Evolutionary conservation across 1,140 invertebrate species (phyloP), one percentile per base, ranked within the genome.

Genomic region (Zaprionus ornatus): DNA sequence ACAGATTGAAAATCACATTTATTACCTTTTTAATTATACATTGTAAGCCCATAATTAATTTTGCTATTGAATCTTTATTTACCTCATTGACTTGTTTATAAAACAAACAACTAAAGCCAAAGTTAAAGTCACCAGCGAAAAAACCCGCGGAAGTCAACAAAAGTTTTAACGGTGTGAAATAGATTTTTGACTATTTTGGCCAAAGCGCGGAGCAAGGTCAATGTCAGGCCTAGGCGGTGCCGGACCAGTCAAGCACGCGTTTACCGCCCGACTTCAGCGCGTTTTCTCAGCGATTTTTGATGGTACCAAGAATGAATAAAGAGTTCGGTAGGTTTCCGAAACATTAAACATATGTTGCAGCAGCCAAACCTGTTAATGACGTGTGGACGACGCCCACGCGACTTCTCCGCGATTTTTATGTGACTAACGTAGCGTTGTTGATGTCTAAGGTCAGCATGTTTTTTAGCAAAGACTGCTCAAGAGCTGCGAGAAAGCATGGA

Each of bases 91-190:
- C n/a, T 45, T 25, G 17, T 42, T 17, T 25, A 12, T 25, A 17
- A 65, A 48, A 68, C 40, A 56, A 59, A 48, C 19, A 42, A 37
- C 25, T 13, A 65, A 54, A 45, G 25, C n/a, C 55, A 61, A 55
- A 72, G 54, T 35, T 48, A 40, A 40, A 60, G 32, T 23, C 32
- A 23, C 37, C 21, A 42, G 9, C 37, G 15, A 42, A 48, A 80
- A 87, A 80, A 65, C 70, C 75, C 64, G 79, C 82, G 82, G 82
- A 86, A 86, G 83, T 86, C 29, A 77, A 74, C 29, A 45, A 48
- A 65, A 17, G 55, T 62, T 68, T 77, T 85, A 77, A 77, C 85
- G 75, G 85, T 90, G 78, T 74, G 85, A 85, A 76, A 85, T 78
- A 19, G 80, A 66, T 86, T 80, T 64, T 21, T 6, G 29, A 15